Conservation (phyloP, 2,888 invertebrate species). For the Mellilla xanthometata region DNA sequence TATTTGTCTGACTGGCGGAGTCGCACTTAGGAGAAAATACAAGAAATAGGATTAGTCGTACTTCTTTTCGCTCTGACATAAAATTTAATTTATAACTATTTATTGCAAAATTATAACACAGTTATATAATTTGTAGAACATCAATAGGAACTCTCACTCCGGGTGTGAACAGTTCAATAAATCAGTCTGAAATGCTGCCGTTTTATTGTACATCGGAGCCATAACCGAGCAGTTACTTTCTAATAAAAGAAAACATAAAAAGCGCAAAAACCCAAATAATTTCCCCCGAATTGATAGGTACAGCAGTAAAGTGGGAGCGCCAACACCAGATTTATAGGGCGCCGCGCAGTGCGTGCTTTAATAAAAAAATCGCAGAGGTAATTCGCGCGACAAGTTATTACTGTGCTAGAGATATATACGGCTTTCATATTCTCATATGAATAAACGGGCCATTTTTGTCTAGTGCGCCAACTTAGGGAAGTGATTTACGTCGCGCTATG, state of each 20-base stretch:
- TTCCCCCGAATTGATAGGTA: constrained; percentile 68
- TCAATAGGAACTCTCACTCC: constrained; percentile 9
- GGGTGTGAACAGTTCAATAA: constrained; percentile 17
- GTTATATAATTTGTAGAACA: neutral
- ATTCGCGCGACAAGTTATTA: constrained; percentile 76
- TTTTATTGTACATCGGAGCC: constrained; percentile 33
- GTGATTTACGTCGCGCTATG: constrained; percentile 39
- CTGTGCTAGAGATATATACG: constrained; percentile 65
- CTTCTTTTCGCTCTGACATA: too few relatives aligned
- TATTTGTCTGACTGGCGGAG: constrained; percentile 11
- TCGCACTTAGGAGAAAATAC: constrained; percentile 20
- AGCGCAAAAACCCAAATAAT: constrained; percentile 57
- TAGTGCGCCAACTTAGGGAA: constrained; percentile 47
- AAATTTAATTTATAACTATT: neutral
- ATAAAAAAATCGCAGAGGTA: constrained; percentile 78
- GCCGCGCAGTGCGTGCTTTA: constrained; percentile 72
- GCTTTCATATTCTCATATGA: constrained; percentile 63
- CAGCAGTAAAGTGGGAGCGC: constrained; percentile 69
- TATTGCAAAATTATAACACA: too few relatives aligned
- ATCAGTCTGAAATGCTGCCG: constrained; percentile 16
- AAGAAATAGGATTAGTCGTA: constrained; percentile 17
- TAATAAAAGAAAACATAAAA: constrained; percentile 63
- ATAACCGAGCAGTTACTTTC: constrained; percentile 45
- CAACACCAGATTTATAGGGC: constrained; percentile 76
- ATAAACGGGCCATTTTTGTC: constrained; percentile 62